Percentiles rank a stretch among this genome's conserved stretches.
Conservation (phyloP, 23 tunicate genomes). For the Ascidia mentula region DNA sequence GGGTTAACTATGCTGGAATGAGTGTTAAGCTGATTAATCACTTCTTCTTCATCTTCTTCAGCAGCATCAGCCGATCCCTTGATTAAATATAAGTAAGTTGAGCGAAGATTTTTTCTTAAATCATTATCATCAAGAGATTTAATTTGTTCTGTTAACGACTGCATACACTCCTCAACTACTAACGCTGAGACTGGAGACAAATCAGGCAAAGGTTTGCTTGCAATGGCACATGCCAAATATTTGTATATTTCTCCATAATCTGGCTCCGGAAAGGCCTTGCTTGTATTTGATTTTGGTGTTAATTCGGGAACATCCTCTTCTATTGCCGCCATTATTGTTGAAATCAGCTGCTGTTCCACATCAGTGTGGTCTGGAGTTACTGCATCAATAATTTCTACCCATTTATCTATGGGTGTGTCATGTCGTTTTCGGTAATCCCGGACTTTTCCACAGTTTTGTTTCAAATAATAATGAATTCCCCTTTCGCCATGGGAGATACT, state of each 20-base stretch:
- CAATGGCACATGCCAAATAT: slow-evolving; percentile 59
- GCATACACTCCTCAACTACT: slow-evolving; percentile 73
- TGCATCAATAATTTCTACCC: slow-evolving; percentile 54
- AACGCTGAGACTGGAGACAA: slow-evolving; percentile 58
- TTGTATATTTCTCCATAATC: slow-evolving; percentile 51
- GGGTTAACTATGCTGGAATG: slow-evolving; percentile 57
- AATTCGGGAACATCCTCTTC: slow-evolving; percentile 52
- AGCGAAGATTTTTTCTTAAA: slow-evolving; percentile 43
- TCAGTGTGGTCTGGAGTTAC: slow-evolving; percentile 31
- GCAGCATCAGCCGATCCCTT: slow-evolving; percentile 13
- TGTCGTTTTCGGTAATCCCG: background rate
- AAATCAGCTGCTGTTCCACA: slow-evolving; percentile 46
- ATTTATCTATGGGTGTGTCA: slow-evolving; percentile 33
- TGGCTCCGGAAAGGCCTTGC: slow-evolving; percentile 36
- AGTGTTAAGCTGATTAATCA: slow-evolving; percentile 10
- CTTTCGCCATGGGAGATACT: background rate
- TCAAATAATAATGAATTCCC: background rate
- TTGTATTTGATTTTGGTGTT: background rate
- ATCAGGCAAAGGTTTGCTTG: slow-evolving; percentile 41
- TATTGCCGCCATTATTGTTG: slow-evolving; percentile 56
- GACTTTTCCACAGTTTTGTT: background rate
- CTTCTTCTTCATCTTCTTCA: slow-evolving; percentile 53
- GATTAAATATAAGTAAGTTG: slow-evolving; percentile 26
- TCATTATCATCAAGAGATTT: slow-evolving; percentile 56
- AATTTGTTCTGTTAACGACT: slow-evolving; percentile 56